Conservation (phyloP, 2,888 invertebrate genomes). For the Hedychridium roseum region DNA sequence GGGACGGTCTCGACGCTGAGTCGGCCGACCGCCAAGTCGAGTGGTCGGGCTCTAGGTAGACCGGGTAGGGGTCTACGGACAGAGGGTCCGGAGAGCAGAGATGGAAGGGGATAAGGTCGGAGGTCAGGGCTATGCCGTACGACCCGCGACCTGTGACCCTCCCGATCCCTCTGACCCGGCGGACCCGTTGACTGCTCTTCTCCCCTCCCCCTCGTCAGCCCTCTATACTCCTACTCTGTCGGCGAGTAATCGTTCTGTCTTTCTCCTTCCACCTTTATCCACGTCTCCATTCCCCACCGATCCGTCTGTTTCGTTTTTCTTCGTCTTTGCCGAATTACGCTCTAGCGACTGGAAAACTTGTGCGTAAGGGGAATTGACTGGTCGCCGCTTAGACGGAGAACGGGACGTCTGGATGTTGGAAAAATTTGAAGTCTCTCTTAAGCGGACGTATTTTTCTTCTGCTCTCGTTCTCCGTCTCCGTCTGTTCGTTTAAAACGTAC, state of each 20-base stretch:
- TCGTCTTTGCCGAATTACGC: slow-evolving; percentile 17
- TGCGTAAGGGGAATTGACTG: too few species aligned
- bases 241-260: slow-evolving; percentile 16
- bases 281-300: slow-evolving; percentile 14
- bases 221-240: slow-evolving; percentile 26
- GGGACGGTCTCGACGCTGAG: slow-evolving; percentile 29
- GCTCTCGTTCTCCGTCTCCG: slow-evolving; percentile 6
- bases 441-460: slow-evolving; percentile 13
- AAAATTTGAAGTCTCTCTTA: too few species aligned
- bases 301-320: slow-evolving; percentile 10
- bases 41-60: slow-evolving; percentile 36
- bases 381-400: too few species aligned
- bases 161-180: slow-evolving; percentile 54
- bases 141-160: slow-evolving; percentile 58
- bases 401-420: too few species aligned
- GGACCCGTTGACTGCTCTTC: slow-evolving; percentile 34
- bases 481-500: too few species aligned
- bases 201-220: slow-evolving; percentile 27
- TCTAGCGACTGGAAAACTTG: too few species aligned
- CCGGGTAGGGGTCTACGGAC: slow-evolving; percentile 38
- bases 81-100: slow-evolving; percentile 31
- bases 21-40: slow-evolving; percentile 37
- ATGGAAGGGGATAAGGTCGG: slow-evolving; percentile 42
- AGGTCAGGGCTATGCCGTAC: slow-evolving; percentile 61
- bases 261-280: slow-evolving; percentile 1